Base-by-base conservation (phyloP, 2,888 invertebrate genomes). In the Rotaria macrura region DNA sequence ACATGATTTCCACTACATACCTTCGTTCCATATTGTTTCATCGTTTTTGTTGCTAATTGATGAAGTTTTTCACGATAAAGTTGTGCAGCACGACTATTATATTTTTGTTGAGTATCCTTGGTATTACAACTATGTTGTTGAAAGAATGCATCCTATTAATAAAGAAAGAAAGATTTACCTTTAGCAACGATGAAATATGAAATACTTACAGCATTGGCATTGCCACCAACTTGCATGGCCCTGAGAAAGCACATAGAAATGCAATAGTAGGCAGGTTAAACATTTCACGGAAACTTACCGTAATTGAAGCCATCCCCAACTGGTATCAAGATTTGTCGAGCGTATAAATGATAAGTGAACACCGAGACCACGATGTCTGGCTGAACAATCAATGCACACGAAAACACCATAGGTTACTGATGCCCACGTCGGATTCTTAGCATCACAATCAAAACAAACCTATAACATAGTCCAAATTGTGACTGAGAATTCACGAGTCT, bases 371-470 rank as follows among this genome's bases (percentile, higher is more conserved):
- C 98, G 94, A 92, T 98, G 98, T 85, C 97, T 96, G 7, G 99
- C 98, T 10, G 98, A 98, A 91, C 99, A 99, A 92, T 99, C 99
- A 91, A 99, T 95, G 92, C 99, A 99, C 89, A 99, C 95, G 92
- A 99, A 99, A 87, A 99, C 95, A 52, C 98, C 99, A 92, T 96
- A 99, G 87, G 99, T 99, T 88, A 99, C 96, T 89, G 96, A 96
- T 87, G 97, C 95, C 99, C 99, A 99, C 90, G 98, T 97, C 89
- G 99, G 99, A 92, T 97, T 97, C 91, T 95, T 96, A 85, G 97
- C 95, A 90, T 94, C 94, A 93, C 99, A 99, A 92, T 99, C 99
- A 92, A 99, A 99, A 92, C 99, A 99, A 7, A 52, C 43, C 84
- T 57, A 52, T 38, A 34, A 65, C 1, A 20, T 5, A 7, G 40